Base-by-base conservation (phyloP, 2,797 vertebrate genomes). In the Decapterus maruadsi region DNA sequence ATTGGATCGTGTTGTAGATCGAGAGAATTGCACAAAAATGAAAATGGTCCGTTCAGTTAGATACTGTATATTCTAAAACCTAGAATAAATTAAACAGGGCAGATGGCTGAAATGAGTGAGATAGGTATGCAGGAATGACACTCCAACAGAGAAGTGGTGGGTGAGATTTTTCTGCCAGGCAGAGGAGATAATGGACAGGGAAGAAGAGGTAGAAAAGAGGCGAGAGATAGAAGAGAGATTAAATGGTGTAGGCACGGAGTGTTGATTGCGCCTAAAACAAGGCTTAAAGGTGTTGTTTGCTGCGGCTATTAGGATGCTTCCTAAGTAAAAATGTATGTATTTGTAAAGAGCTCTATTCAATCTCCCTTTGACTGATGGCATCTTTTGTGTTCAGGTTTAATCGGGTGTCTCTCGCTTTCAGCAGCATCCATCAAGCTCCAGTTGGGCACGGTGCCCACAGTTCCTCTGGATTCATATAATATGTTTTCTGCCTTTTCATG, bases 161-260 rank as follows among this genome's bases (percentile, higher is more conserved):
- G 78, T 79, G 82, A 78, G 70, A 75, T 53, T 38, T 70, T 67
- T 75, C 51, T 58, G 29, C 75, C 63, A 82, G 50, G 82, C 66
- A 50, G 81, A 80, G 63, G 75, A 88, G 79, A 84, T 89, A 87
- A 91, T 87, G 83, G 76, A 84, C 76, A 40, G 62, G 60, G 61
- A 68, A 76, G 83, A 86, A 80, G 84, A 83, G 82, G 56, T 59
- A 68, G 69, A 81, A 68, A 84, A 83, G 75, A 84, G 63, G 56
- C 3, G 64, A 74, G 42, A 72, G 66, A 68, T 50, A 20, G 51
- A 67, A 57, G 51, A 72, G 68, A 75, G 68, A 82, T 72, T 16
- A 79, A 81, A 85, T 64, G 43, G 74, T 82, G 78, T 69, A 68
- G 84, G 80, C 75, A 81, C 38, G 11, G 76, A 79, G 82, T 81